Conservation (phyloP, 2,113 vertebrate species). For the Equus quagga region DNA sequence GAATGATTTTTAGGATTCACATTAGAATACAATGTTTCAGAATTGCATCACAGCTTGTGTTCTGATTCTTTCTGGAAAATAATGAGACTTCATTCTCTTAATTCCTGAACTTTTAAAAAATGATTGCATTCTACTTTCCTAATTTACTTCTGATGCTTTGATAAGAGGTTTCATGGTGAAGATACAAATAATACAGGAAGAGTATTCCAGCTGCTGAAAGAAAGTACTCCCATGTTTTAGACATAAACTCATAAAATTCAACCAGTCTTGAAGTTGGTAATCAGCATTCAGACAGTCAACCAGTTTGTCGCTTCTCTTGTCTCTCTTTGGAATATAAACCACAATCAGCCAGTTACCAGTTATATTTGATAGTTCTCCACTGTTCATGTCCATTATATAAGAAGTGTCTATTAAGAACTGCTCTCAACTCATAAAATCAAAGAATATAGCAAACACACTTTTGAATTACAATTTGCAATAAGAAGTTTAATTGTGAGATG, state of each 20-base stretch:
- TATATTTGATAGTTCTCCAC: background rate
- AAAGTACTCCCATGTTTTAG: background rate
- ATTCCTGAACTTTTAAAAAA: background rate
- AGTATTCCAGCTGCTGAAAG: background rate
- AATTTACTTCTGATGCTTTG: background rate
- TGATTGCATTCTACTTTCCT: constrained; percentile 36
- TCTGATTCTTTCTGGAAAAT: constrained; percentile 29
- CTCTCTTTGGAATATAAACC: background rate
- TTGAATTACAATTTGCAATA: constrained; percentile 6
- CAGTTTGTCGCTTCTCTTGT: background rate
- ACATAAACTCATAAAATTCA: constrained; percentile 56
- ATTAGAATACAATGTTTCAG: background rate
- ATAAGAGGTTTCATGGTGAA: constrained; percentile 37
- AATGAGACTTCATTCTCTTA: background rate
- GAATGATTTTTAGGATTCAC: background rate
- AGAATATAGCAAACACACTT: background rate
- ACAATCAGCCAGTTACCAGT: constrained; percentile 42
- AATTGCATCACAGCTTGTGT: constrained; percentile 31
- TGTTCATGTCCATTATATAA: background rate
- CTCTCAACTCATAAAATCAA: background rate
- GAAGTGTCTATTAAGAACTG: constrained; percentile 24
- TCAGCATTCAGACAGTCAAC: constrained; percentile 33
- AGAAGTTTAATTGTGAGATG: background rate
- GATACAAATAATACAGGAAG: background rate
- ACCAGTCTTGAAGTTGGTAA: constrained; percentile 58